phyloP scores from a whole-genome alignment of 2,797 vertebrate genomes.

The Margarornis squamiger region DNA sequence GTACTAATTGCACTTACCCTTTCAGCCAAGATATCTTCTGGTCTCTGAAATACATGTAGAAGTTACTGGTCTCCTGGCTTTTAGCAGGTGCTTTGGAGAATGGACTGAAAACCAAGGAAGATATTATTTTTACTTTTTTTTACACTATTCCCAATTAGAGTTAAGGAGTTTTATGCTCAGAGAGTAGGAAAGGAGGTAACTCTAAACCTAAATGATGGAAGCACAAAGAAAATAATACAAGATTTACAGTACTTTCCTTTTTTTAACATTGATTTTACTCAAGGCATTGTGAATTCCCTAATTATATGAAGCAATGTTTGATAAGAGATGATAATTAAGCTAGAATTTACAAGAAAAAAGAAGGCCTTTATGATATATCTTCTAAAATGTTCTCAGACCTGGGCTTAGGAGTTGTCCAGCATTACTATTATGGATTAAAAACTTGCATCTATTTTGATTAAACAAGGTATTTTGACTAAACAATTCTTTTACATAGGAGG shows the following conservation, averaged over 20 bases:
- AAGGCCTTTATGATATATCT: neutral
- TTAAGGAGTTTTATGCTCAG: neutral
- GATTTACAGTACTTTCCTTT: neutral
- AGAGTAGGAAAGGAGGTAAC: neutral
- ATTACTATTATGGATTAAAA: no score
- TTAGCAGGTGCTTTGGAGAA: neutral
- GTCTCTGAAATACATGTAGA: neutral
- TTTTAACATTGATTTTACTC: neutral
- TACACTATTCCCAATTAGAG: neutral
- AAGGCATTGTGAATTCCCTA: neutral
- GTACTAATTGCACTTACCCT: neutral
- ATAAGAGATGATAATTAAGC: neutral
- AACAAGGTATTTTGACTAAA: neutral
- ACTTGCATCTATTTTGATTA: neutral
- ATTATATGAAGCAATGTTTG: neutral
- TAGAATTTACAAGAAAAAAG: neutral
- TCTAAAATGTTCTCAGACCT: no score
- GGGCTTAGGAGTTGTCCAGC: no score
- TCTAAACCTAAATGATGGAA: neutral
- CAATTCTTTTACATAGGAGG: no score
- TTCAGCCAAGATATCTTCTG: neutral
- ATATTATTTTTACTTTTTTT: neutral
- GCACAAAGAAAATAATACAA: neutral
- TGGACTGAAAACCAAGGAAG: neutral
- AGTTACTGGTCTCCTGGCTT: neutral